Conservation (phyloP, 2,797 vertebrate genomes). For the Lithobates pipiens region DNA sequence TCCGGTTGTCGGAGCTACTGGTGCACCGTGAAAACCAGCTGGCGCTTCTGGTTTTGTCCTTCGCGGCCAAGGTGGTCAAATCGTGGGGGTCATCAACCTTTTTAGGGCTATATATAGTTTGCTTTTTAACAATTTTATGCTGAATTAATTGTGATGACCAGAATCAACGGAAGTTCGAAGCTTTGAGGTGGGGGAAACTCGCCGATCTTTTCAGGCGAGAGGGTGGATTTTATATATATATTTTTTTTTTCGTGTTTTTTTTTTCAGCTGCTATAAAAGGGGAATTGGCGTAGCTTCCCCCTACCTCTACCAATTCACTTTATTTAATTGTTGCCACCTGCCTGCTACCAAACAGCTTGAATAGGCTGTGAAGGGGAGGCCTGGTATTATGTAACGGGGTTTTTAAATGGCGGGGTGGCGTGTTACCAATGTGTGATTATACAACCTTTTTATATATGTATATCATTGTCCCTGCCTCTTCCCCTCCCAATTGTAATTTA, state of each 20-base stretch:
- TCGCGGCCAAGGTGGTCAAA: conserved; percentile 19
- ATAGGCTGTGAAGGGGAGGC: conserved; percentile 32
- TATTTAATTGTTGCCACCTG: conserved; percentile 25
- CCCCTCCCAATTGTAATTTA: conserved; percentile 53
- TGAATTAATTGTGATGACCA: conserved; percentile 15
- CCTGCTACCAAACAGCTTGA: conserved; percentile 58
- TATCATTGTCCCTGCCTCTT: conserved; percentile 50
- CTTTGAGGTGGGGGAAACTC: conserved; percentile 9
- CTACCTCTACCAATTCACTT: conserved; percentile 15
- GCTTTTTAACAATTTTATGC: conserved; percentile 42
- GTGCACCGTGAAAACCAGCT: conserved; percentile 46
- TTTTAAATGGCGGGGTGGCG: conserved; percentile 62
- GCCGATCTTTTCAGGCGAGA: conserved; percentile 3
- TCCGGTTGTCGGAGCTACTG: conserved; percentile 17
- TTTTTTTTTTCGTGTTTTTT: not conserved
- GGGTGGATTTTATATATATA: too few species aligned
- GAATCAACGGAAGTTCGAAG: not conserved
- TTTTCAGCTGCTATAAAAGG: conserved; percentile 22
- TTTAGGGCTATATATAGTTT: conserved; percentile 58
- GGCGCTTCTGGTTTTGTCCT: conserved; percentile 49
- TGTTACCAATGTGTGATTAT: conserved; percentile 63
- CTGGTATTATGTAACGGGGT: conserved; percentile 49
- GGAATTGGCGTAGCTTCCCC: conserved; percentile 31
- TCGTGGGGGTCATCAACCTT: conserved; percentile 34
- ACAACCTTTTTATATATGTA: conserved; percentile 52